Evolutionary conservation across 2,797 vertebrate species (phyloP).

Genomic region (Moxostoma hubbsi): DNA sequence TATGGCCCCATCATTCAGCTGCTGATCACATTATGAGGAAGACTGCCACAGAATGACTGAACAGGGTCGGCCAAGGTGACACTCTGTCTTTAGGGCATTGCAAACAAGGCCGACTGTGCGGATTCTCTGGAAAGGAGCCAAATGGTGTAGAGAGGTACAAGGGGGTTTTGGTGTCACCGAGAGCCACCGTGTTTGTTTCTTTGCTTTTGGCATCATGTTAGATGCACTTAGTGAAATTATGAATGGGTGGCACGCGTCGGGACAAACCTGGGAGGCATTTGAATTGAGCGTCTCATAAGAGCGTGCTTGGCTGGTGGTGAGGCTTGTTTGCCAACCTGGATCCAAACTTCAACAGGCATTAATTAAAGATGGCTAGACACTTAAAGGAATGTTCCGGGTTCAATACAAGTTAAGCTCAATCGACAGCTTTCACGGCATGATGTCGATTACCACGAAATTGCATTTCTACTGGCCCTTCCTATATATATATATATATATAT

Average conservation of each 20-base stretch:
- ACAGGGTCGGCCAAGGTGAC: background rate
- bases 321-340: background rate
- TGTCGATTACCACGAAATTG: no score
- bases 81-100: slow-evolving; percentile 3
- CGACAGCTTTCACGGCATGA: no score
- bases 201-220: background rate
- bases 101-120: background rate
- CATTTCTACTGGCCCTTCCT: no score
- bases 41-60: background rate
- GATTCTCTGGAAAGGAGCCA: background rate
- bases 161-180: background rate
- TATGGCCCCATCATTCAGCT: background rate
- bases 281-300: background rate
- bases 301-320: background rate
- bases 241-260: background rate
- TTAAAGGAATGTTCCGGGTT: background rate
- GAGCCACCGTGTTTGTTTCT: background rate
- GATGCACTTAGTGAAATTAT: background rate
- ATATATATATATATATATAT: no score
- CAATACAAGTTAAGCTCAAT: no score
- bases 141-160: no score
- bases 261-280: background rate
- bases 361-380: background rate
- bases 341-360: background rate
- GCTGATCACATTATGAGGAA: slow-evolving; percentile 8